phyloP scores from a whole-genome alignment of 2,113 vertebrate species.

The Protobothrops mucrosquamatus region DNA sequence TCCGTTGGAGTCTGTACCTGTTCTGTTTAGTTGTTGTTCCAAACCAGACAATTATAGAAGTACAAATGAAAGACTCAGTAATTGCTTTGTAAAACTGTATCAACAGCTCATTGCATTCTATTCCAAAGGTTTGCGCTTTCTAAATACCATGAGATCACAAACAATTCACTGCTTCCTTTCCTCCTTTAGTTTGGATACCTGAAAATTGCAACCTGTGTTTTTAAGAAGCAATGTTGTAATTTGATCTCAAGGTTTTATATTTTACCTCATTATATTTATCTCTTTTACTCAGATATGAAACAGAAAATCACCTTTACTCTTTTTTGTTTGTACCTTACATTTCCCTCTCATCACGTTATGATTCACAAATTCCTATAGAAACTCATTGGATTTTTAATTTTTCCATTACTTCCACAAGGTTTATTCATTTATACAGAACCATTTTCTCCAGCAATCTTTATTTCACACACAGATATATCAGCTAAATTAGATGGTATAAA shows the following conservation, averaged over 20 bases:
- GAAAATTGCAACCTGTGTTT: slow-evolving; percentile 16
- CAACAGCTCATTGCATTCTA: not conserved
- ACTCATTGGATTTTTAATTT: not conserved
- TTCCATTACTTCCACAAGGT: not conserved
- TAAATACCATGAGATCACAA: slow-evolving; percentile 14
- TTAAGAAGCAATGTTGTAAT: slow-evolving; percentile 8
- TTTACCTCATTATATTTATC: slow-evolving; percentile 6
- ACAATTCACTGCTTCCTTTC: not conserved
- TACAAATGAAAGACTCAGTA: not conserved
- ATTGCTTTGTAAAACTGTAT: not conserved
- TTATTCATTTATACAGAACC: not conserved
- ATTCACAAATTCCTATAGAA: not conserved
- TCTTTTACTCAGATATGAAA: slow-evolving; percentile 27
- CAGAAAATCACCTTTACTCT: not conserved
- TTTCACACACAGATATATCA: not conserved
- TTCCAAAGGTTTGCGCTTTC: not conserved
- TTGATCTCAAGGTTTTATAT: not conserved
- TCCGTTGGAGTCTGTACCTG: not conserved
- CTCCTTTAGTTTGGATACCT: not conserved
- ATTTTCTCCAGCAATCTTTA: not conserved
- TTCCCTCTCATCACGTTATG: not conserved
- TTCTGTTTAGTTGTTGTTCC: not conserved
- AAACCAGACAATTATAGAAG: not conserved
- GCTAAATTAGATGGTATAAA: not conserved
- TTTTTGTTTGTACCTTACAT: slow-evolving; percentile 3